Percentiles rank a stretch among this genome's conserved stretches.
phyloP scores from a whole-genome alignment of 92 coral and sea anemone species.

The Siderastrea radians region DNA sequence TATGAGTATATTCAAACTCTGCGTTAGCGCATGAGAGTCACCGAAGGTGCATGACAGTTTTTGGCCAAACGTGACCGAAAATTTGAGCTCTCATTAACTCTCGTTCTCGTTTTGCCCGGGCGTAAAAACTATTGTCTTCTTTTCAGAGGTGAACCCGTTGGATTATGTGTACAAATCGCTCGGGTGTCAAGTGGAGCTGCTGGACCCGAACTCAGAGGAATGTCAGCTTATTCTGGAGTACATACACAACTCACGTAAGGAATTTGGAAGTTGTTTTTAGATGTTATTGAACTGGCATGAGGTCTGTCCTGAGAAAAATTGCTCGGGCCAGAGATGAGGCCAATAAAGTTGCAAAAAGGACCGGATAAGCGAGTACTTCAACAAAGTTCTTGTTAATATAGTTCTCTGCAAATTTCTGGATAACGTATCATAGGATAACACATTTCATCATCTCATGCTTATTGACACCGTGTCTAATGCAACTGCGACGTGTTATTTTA shows the following conservation, averaged over 20 bases:
- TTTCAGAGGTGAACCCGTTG: slow-evolving; percentile 79
- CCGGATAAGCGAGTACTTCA: not conserved
- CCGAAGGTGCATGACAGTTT: no score
- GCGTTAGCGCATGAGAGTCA: no score
- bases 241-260: slow-evolving; percentile 76
- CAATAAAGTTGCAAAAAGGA: not conserved
- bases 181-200: slow-evolving; percentile 76
- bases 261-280: not conserved
- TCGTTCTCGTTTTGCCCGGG: not conserved
- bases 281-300: no score
- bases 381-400: not conserved
- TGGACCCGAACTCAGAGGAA: slow-evolving; percentile 80
- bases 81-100: no score
- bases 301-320: not conserved
- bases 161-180: slow-evolving; percentile 86
- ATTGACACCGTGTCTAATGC: no score
- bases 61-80: no score
- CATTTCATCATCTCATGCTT: no score
- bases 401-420: not conserved
- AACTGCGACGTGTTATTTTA: no score
- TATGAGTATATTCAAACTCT: no score
- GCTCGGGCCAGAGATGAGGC: not conserved
- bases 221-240: slow-evolving; percentile 82
- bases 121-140: not conserved
- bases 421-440: no score